Evolutionary conservation across 2,797 vertebrate species (phyloP).

Genomic region (Molossus alvarezi): DNA sequence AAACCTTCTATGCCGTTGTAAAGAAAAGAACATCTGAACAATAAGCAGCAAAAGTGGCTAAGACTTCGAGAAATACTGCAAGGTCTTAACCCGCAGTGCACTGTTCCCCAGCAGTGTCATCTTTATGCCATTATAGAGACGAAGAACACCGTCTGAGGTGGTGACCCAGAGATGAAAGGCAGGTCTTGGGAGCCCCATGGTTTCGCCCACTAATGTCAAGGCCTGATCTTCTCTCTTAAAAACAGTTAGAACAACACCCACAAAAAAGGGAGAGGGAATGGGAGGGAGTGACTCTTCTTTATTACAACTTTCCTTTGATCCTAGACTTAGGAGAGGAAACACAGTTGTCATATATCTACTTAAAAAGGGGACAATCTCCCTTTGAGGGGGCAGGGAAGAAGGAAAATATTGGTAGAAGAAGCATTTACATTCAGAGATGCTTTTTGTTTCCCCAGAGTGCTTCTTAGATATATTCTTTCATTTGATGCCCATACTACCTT

Average conservation of each 20-base stretch:
- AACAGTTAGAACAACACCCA: slow-evolving; percentile 66
- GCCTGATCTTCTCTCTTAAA: slow-evolving; percentile 60
- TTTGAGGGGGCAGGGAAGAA: slow-evolving; percentile 33
- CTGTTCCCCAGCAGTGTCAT: not conserved
- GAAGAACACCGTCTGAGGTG: not conserved
- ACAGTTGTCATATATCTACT: slow-evolving; percentile 47
- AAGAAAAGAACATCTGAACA: slow-evolving; percentile 13
- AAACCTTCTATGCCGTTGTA: not conserved
- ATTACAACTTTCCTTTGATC: slow-evolving; percentile 77
- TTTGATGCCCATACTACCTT: not conserved
- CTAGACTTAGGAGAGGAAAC: slow-evolving; percentile 69
- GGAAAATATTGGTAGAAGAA: not conserved
- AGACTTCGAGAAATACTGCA: slow-evolving; percentile 3
- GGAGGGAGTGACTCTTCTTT: slow-evolving; percentile 61
- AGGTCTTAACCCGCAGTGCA: not conserved
- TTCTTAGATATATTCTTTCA: not conserved
- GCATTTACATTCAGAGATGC: not conserved
- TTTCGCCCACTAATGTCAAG: slow-evolving; percentile 67
- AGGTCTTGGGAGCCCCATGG: not conserved
- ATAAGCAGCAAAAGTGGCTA: not conserved
- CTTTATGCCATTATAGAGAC: not conserved
- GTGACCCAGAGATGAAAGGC: slow-evolving; percentile 73
- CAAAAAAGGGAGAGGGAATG: slow-evolving; percentile 35
- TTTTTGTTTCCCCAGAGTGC: not conserved
- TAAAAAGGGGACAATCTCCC: slow-evolving; percentile 63